phyloP scores from a whole-genome alignment of 2,888 invertebrate species.

The Willowsia nigromaculata region DNA sequence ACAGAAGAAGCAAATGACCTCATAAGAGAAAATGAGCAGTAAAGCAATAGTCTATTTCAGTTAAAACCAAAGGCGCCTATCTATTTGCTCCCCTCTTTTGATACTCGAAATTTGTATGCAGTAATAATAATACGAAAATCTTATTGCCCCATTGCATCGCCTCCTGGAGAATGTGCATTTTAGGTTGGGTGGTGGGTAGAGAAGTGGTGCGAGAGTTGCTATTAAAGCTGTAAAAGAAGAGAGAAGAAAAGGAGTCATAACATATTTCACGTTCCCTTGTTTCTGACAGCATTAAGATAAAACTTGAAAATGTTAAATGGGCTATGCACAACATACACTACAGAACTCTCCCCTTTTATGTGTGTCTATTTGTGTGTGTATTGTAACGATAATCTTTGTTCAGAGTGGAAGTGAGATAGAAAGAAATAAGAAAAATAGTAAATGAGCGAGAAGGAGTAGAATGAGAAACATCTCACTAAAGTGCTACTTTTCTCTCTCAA shows the following conservation, averaged over 20 bases:
- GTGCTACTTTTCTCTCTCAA: too few relatives aligned
- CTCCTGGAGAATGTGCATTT: too few relatives aligned
- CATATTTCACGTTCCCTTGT: constrained; percentile 71
- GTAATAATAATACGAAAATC: neutral
- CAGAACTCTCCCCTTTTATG: neutral
- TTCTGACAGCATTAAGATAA: constrained; percentile 69
- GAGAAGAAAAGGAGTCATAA: constrained; percentile 52
- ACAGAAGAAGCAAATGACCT: neutral
- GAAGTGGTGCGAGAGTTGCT: neutral
- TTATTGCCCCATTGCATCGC: too few relatives aligned
- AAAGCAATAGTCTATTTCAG: neutral
- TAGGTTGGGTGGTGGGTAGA: too few relatives aligned
- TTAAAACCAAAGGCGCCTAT: neutral
- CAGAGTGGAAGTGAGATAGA: neutral
- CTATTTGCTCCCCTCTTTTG: neutral
- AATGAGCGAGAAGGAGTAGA: neutral
- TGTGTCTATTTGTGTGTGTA: constrained; percentile 16
- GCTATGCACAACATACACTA: constrained; percentile 21
- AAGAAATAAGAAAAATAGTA: neutral
- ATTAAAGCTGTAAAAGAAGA: neutral
- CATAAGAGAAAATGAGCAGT: neutral
- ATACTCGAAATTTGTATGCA: neutral
- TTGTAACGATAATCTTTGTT: constrained; percentile 45
- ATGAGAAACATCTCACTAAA: constrained; percentile 52
- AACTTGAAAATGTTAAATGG: constrained; percentile 70